Evolutionary conservation across 2,888 invertebrate species (phyloP), one percentile per base, ranked within the genome.

Genomic region (Furcula furcula): DNA sequence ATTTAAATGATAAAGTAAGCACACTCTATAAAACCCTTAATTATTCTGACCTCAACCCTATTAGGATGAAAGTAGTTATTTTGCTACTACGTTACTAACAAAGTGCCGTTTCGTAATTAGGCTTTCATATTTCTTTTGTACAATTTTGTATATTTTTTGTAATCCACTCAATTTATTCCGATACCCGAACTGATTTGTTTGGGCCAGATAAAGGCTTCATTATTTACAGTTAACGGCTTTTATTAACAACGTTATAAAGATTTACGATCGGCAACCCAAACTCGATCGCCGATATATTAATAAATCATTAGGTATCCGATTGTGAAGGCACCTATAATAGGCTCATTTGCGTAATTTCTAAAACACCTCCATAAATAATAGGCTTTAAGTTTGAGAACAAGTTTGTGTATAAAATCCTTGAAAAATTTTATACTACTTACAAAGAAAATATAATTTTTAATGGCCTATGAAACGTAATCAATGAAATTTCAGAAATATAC

Each of bases 221-320:
- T 65, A 62, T 58, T 66, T 58, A 59, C 52, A 43, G 49, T 34
- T 56, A 56, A 65, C 54, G 53, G 55, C 51, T 48, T 66, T 65
- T 64, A 66, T 65, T 65, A 66, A 61, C 59, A 48, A 56, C 51
- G 53, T 65, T 61, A 64, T 49, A 40, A 59, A 58, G 63, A 64
- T 64, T 64, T 62, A 66, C 43, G 53, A 43, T 37, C 28, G 31
- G 15, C 22, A 25, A 27, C 3, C 36, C 31, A 37, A 55, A 54
- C 46, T 50, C 44, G 44, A 60, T 51, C 36, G 44, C 28, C 38
- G 36, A 53, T 33, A 42, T 43, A 53, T 47, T 43, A 30, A 50
- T 52, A 47, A 45, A 46, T 54, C 36, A 45, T 37, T 11, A 6
- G 16, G 16, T 36, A 46, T 34, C 40, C 30, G 35, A 39, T 42